Conservation (phyloP, 2,888 invertebrate species). For the Sinhomidia bicolor region DNA sequence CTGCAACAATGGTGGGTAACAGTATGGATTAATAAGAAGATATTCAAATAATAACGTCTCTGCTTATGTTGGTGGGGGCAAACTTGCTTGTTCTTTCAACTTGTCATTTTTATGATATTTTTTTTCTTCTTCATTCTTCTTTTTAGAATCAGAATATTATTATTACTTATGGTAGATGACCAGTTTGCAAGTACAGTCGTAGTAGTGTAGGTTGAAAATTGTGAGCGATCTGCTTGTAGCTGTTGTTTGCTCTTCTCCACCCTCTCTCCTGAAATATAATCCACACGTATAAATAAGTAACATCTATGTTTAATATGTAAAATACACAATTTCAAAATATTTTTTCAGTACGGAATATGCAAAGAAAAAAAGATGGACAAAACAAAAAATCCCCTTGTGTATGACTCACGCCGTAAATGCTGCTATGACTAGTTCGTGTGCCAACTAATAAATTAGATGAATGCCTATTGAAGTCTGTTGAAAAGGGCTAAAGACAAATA, state of each 20-base stretch:
- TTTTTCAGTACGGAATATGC: no score
- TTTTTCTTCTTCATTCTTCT: neutral
- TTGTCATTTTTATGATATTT: slow-evolving; percentile 48
- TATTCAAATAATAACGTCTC: neutral
- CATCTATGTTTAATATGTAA: neutral
- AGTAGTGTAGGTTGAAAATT: slow-evolving; percentile 31
- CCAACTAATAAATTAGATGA: slow-evolving; percentile 26
- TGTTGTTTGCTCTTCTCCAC: neutral
- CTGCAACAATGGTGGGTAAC: neutral
- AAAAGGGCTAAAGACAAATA: neutral
- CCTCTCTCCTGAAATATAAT: slow-evolving; percentile 30
- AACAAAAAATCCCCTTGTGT: neutral
- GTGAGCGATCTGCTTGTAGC: neutral
- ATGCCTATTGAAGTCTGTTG: neutral
- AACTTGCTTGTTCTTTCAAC: slow-evolving; percentile 6
- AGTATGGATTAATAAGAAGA: neutral
- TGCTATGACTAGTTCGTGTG: neutral
- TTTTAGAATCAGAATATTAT: slow-evolving; percentile 1
- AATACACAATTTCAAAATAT: neutral
- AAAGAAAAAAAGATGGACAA: neutral
- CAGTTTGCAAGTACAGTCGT: no score
- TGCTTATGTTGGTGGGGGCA: slow-evolving; percentile 14
- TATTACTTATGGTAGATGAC: neutral
- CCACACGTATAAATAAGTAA: slow-evolving; percentile 5
- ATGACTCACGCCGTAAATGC: neutral